phyloP scores from a whole-genome alignment of 2,113 vertebrate species.

The Corythornis cristatus region DNA sequence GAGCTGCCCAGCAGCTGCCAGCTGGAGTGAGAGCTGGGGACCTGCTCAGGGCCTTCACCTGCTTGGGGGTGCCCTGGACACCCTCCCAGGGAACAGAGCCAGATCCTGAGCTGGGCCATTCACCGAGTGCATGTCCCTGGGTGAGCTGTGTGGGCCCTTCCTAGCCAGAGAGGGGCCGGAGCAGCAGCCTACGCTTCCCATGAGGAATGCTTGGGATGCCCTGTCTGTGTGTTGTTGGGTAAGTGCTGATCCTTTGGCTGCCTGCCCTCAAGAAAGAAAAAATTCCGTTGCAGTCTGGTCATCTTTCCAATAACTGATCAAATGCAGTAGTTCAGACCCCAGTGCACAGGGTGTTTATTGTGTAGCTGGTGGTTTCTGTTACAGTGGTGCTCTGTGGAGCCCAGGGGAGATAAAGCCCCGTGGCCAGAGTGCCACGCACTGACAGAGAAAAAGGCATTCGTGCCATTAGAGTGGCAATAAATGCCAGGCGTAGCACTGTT shows the following conservation, averaged over 20 bases:
- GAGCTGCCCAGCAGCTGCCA: background rate
- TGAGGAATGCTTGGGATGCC: background rate
- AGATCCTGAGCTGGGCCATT: background rate
- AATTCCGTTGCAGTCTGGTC: background rate
- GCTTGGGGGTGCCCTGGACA: background rate
- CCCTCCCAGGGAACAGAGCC: background rate
- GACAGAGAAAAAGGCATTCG: background rate
- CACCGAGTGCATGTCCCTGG: background rate
- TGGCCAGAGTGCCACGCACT: background rate
- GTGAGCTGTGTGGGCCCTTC: background rate
- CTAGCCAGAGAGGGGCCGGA: background rate
- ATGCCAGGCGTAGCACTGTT: background rate
- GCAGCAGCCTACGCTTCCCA: background rate
- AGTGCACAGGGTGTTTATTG: background rate
- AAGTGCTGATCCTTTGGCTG: background rate
- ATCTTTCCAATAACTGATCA: background rate
- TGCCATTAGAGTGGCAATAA: background rate
- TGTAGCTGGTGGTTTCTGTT: background rate
- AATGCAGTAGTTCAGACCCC: background rate
- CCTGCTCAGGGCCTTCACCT: background rate
- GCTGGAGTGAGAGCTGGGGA: background rate
- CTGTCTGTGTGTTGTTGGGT: background rate
- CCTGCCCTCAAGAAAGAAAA: background rate
- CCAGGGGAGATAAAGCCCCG: background rate
- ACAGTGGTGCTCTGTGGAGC: background rate